Evolutionary conservation across 2,888 invertebrate species (phyloP).

Genomic region (Synergus gifuensis): DNA sequence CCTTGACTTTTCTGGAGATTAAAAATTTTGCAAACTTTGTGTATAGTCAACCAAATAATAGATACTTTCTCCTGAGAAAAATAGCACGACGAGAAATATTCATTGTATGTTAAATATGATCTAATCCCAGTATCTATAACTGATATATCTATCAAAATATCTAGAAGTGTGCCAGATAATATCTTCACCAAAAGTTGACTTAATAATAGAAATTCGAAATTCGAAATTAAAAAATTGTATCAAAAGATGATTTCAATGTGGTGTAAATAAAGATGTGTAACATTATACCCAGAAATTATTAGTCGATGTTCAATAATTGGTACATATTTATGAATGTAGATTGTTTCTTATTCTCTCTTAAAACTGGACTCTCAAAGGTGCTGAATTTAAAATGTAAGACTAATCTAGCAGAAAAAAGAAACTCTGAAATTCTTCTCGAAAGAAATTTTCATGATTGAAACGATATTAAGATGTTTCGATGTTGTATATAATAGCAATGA

Average conservation of each 20-base stretch:
- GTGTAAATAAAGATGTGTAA: neutral
- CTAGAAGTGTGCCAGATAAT: neutral
- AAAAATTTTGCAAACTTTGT: neutral
- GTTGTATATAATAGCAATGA: conserved; percentile 16
- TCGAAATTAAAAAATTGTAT: neutral
- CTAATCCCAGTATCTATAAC: conserved; percentile 14
- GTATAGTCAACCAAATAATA: neutral
- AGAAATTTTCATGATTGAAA: conserved; percentile 6
- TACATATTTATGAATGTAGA: neutral
- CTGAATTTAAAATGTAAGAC: conserved; percentile 9
- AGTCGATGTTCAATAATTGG: neutral
- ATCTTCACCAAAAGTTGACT: neutral
- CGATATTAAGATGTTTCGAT: conserved; percentile 19
- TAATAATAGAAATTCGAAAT: neutral
- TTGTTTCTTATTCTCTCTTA: neutral
- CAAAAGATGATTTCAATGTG: neutral
- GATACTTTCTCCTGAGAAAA: neutral
- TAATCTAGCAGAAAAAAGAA: neutral
- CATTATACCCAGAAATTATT: neutral
- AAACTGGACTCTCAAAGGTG: conserved; percentile 16
- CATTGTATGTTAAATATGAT: conserved; percentile 32
- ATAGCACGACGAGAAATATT: neutral
- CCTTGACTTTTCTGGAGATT: neutral
- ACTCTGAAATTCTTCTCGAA: neutral
- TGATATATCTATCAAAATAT: neutral